Evolutionary conservation across 2,113 vertebrate species (phyloP).

Genomic region (Syngnathus scovelli): DNA sequence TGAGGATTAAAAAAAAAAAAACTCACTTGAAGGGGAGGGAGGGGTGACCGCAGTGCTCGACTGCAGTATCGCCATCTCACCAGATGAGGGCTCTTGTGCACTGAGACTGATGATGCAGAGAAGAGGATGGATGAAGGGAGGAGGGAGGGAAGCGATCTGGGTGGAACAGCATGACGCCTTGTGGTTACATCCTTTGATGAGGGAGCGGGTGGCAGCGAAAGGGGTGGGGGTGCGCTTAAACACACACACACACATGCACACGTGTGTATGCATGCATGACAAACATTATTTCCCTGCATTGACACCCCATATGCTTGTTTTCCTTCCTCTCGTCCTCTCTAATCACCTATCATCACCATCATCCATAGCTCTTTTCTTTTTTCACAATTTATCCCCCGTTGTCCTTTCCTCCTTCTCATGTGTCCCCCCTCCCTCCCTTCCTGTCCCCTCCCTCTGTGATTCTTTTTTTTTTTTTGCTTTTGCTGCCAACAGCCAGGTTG

Average conservation of each 20-base stretch:
- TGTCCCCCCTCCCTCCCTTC: not conserved
- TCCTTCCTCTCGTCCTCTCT: slow-evolving; percentile 9
- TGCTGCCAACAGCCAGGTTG: slow-evolving; percentile 55
- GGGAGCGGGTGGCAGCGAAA: slow-evolving; percentile 37
- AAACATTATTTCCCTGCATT: slow-evolving; percentile 18
- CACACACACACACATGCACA: slow-evolving; percentile 5
- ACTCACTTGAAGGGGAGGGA: slow-evolving; percentile 31
- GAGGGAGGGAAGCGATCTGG: slow-evolving; percentile 37
- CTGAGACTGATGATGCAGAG: slow-evolving; percentile 18
- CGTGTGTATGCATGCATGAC: slow-evolving; percentile 26
- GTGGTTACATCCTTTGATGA: slow-evolving; percentile 71
- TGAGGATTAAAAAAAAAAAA: slow-evolving; percentile 25
- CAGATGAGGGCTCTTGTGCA: slow-evolving; percentile 63
- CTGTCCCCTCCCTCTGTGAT: slow-evolving; percentile 26
- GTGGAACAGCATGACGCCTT: slow-evolving; percentile 61
- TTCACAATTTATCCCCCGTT: slow-evolving; percentile 9
- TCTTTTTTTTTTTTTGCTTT: slow-evolving; percentile 47
- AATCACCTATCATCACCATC: slow-evolving; percentile 16
- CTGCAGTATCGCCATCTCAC: slow-evolving; percentile 58
- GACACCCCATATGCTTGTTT: slow-evolving; percentile 14
- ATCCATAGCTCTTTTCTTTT: not conserved
- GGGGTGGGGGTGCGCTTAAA: not conserved
- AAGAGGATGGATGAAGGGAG: not conserved
- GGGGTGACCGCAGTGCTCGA: slow-evolving; percentile 65
- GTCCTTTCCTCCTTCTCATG: not conserved